Base-by-base conservation (phyloP, 2,113 vertebrate species). In the Trogon surrucura region DNA sequence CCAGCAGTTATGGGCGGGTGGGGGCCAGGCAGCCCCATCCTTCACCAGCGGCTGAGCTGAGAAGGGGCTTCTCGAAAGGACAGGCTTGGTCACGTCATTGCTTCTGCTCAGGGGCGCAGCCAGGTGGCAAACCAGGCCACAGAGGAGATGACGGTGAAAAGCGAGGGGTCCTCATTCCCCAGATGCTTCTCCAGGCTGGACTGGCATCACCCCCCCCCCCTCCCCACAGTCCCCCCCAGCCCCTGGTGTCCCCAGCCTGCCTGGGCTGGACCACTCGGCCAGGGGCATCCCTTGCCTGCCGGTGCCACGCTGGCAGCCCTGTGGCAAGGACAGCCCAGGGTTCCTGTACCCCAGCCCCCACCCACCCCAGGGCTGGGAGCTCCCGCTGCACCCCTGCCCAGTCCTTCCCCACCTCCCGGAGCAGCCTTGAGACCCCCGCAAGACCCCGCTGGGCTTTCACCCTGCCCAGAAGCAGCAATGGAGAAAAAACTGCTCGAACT, bases 371-470 rank as follows among this genome's bases (percentile, higher is more conserved):
- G 41, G 21, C 30, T 41, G 9, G 16, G 30, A 21, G 18, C 29
- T 65, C 29, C 8, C 1, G 0, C 23, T 10, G 4, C 16, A 34
- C 19, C 58, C 58, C 34, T 1, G 0, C 26, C 10, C 1, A 0
- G 11, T 25, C 30, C 64, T 32, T 54, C 47, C 64, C 26, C 6
- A 10, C 16, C 9, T 17, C 4, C 62, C 22, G 29, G 16, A 45
- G 53, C 22, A 71, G 10, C 41, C 80, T 27, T 41, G 41, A 41
- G 41, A 41, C 41, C 41, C 41, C 41, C 41, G 14, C 4, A 5
- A 65, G 58, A 32, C 44, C 27, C 44, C 1, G 3, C 34, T 47
- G 45, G 16, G 19, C 15, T 88, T 47, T 17, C 47, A 26, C 16
- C 23, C 13, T 70, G 72, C 64, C 45, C 54, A 47, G 58, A 66